phyloP scores from a whole-genome alignment of 53 echinoderm and acorn worm genomes.

The Antedon mediterranea region DNA sequence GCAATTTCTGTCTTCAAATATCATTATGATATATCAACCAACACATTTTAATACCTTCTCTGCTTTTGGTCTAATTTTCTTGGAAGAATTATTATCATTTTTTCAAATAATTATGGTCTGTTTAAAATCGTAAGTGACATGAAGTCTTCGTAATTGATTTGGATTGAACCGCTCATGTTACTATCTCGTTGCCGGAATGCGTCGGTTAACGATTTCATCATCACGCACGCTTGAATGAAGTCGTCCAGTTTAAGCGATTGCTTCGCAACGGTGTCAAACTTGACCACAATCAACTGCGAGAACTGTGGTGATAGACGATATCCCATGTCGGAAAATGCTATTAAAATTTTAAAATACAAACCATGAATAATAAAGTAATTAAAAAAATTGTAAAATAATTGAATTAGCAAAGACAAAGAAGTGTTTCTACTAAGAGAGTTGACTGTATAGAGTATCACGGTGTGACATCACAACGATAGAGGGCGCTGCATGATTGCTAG shows the following conservation, averaged over 20 bases:
- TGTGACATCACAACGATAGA: too few species aligned
- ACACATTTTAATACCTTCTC: too few species aligned
- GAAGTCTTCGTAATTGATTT: conserved; percentile 84
- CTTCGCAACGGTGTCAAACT: conserved; percentile 45
- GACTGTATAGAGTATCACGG: too few species aligned
- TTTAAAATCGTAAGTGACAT: conserved; percentile 39
- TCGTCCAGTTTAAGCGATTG: conserved; percentile 52
- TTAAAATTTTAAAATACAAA: background rate
- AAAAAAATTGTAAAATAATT: too few species aligned
- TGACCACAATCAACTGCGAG: conserved; percentile 33
- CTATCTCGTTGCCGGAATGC: conserved; percentile 64
- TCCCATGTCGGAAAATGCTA: conserved; percentile 85
- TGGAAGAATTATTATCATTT: background rate
- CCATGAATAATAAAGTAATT: too few species aligned
- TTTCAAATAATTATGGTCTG: conserved; percentile 7
- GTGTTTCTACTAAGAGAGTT: too few species aligned
- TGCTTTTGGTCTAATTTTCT: too few species aligned
- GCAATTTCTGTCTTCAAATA: too few species aligned
- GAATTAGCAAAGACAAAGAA: too few species aligned
- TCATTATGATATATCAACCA: too few species aligned
- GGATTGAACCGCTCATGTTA: conserved; percentile 52
- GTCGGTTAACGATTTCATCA: conserved; percentile 59
- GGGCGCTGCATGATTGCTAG: too few species aligned
- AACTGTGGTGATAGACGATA: conserved; percentile 61
- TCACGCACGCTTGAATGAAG: conserved; percentile 82